Evolutionary conservation across 2,888 invertebrate species (phyloP), one percentile per base, ranked within the genome.

Genomic region (Leptinotarsa peninsularis): DNA sequence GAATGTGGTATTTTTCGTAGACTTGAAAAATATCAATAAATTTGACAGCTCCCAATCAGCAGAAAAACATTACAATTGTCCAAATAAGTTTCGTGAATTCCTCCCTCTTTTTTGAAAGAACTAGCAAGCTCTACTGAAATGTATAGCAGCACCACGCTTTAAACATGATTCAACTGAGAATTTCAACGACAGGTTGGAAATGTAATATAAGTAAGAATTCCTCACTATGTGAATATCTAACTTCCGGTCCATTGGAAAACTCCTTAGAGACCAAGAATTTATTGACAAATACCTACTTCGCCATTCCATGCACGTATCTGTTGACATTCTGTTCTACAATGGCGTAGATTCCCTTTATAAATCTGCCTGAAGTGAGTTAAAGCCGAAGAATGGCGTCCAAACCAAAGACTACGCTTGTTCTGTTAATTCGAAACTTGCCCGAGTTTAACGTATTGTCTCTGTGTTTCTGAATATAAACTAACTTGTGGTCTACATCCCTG

Each of bases 381-480:
- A 49, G 71, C 33, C 66, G 33, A 52, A 56, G 66, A 63, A 50
- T 52, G 52, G 66, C 66, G n/a, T 13, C 52, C 15, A 56, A 69
- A 43, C 49, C 43, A 56, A 49, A 67, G 60, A 33, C 72, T 66
- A 60, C 73, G 76, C 60, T 70, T 77, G 78, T 80, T 75, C 76
- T 73, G 75, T 79, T 81, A 81, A 81, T 80, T 77, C 80, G 69
- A 68, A 60, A 52, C 73, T 75, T 68, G 76, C 79, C 73, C 71
- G 75, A 78, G 73, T 72, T 78, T 81, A 81, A 82, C 80, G 79
- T 81, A 82, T 81, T 76, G 81, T 78, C 78, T 77, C 77, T 73
- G 76, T 78, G 79, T 76, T 74, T 74, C 78, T 79, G 82, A 82
- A 82, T 82, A 80, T 81, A 78, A 82, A 82, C 79, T 77, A 81